Conservation (phyloP, 2,888 invertebrate genomes). For the Eumerus sabulonum region DNA sequence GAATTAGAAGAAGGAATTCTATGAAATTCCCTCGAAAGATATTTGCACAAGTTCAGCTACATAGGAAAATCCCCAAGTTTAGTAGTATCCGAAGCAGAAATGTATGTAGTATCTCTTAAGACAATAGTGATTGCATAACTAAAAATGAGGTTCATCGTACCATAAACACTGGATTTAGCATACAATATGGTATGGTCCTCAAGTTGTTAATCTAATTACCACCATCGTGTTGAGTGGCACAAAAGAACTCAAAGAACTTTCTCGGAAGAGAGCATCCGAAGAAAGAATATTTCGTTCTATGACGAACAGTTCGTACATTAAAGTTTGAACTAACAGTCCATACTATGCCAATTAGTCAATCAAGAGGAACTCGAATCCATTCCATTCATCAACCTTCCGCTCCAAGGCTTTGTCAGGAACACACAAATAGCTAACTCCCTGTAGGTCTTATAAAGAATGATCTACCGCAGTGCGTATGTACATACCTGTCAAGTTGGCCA, state of each 20-base stretch:
- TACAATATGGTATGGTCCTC: constrained; percentile 1
- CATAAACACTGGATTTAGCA: not conserved
- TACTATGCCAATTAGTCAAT: not conserved
- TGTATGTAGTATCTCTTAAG: no score
- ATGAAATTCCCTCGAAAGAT: no score
- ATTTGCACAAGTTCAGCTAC: no score
- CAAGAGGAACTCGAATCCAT: constrained; percentile 43
- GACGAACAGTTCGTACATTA: not conserved
- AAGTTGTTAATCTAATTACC: constrained; percentile 23
- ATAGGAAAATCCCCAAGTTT: no score
- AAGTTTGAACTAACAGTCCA: not conserved
- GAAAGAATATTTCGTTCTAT: not conserved
- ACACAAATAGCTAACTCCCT: not conserved
- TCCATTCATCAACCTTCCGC: constrained; percentile 56
- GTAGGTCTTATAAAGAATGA: no score
- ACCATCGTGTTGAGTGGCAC: not conserved
- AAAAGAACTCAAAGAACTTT: constrained; percentile 2
- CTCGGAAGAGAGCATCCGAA: not conserved
- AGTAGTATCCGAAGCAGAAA: no score
- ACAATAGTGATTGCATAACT: no score
- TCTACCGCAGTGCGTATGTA: no score
- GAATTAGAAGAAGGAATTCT: not conserved
- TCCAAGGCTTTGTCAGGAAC: constrained; percentile 56
- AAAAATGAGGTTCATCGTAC: constrained; percentile 20
- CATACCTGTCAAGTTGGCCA: no score